Evolutionary conservation across 2,797 vertebrate species (phyloP).

Genomic region (Catamblyrhynchus diadema): DNA sequence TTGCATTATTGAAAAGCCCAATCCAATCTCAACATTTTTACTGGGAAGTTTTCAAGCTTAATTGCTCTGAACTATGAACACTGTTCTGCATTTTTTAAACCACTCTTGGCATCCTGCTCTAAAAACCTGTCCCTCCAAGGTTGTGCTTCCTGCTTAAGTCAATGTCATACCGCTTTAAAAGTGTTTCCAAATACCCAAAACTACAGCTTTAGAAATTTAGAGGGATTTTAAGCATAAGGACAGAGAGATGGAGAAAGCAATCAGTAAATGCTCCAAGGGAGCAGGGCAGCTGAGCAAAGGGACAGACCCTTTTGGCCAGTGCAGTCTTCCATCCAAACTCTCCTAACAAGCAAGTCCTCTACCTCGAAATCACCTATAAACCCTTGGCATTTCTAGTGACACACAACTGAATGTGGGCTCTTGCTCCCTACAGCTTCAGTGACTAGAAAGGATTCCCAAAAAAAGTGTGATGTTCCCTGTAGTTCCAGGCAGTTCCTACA

Average conservation of each 20-base stretch:
- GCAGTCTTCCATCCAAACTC: background rate
- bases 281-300: background rate
- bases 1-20: background rate
- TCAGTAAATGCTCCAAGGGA: rapidly evolving
- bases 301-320: background rate
- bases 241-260: background rate
- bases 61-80: background rate
- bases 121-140: background rate
- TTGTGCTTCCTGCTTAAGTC: background rate
- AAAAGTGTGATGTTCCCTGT: background rate
- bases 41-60: background rate
- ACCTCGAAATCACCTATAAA: background rate
- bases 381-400: background rate
- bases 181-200: background rate
- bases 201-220: background rate
- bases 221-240: background rate
- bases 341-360: background rate
- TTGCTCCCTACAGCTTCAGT: background rate
- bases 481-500: background rate
- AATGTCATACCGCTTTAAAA: background rate
- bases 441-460: background rate
- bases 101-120: background rate
- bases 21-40: background rate
- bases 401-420: background rate
- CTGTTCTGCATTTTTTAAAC: background rate